Evolutionary conservation across 2,113 vertebrate species (phyloP), one percentile per base, ranked within the genome.

Genomic region (Motacilla alba): DNA sequence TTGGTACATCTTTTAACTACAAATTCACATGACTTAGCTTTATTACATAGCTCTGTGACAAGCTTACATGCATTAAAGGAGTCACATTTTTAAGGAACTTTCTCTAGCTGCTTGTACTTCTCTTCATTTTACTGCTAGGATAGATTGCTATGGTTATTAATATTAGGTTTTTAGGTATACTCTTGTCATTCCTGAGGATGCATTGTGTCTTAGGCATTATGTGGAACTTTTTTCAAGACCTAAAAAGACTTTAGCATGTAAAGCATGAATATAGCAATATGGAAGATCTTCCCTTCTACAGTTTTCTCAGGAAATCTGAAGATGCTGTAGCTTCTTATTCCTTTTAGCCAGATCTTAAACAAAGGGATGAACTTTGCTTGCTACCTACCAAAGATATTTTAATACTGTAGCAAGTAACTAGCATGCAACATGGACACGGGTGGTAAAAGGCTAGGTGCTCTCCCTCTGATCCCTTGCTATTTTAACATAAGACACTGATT

Each of bases 11-110:
- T 95, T 96, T 86, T 96, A 96, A 85, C 85, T 68, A 93, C 79
- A 83, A 96, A 93, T 92, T 93, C 82, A 92, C 72, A 64, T 91
- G 95, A 95, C 93, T 91, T 93, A 81, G 85, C 94, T 95, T 87
- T 95, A 89, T 92, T 87, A 46, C 47, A 63, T 4, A 89, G 83
- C 68, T 89, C 79, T 4, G 3, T 81, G 59, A 56, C 75, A 94
- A 90, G 80, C 80, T 89, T 81, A 15, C 49, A n/a, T 56, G 63
- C 64, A 81, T 83, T 82, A 78, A 95, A 96, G 52, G 26, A 52
- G 20, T 59, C 44, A 74, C 39, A 81, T 81, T 93, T 95, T 77
- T 56, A 62, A 94, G 75, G 87, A 94, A 86, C 35, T 74, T 91
- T 63, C 33, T 69, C 6, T 35, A 64, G 11, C 1, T 2, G 22